Percentiles rank a stretch among this genome's conserved stretches.
These are phyloP conservation scores for Xyrauchen texanus DNA, from an alignment of 2,113 vertebrate genomes.

Conservation along the genomic window DNA sequence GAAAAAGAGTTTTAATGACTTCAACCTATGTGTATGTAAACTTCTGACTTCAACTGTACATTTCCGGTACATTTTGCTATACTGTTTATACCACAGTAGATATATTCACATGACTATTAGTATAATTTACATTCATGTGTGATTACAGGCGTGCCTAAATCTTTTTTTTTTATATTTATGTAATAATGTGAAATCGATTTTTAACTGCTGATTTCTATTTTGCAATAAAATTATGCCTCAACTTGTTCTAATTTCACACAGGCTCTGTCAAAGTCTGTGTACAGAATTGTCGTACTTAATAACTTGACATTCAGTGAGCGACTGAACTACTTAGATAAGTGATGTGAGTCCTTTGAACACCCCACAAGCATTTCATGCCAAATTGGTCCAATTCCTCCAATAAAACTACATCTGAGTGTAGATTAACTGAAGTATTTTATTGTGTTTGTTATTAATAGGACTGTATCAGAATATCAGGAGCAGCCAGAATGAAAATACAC, in stretches of 20 bases:
- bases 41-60: too few relatives aligned
- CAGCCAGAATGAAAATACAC: slow-evolving; percentile 16
- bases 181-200: slow-evolving; percentile 50
- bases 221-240: slow-evolving; percentile 57
- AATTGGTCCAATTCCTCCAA: slow-evolving; percentile 72
- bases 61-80: too few relatives aligned
- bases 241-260: slow-evolving; percentile 64
- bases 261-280: slow-evolving; percentile 63
- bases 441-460: slow-evolving; percentile 67
- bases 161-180: too few relatives aligned
- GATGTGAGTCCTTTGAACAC: slow-evolving; percentile 64
- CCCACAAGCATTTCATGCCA: slow-evolving; percentile 56
- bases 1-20: too few relatives aligned
- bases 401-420: slow-evolving; percentile 60
- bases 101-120: too few relatives aligned
- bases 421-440: slow-evolving; percentile 58
- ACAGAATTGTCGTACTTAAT: slow-evolving; percentile 60
- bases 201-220: slow-evolving; percentile 50
- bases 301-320: slow-evolving; percentile 66
- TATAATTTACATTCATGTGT: too few relatives aligned
- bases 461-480: slow-evolving; percentile 19
- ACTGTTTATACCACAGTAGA: too few relatives aligned
- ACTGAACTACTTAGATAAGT: slow-evolving; percentile 67
- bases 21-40: too few relatives aligned
- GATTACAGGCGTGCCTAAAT: too few relatives aligned